Base-by-base conservation (phyloP, 2,888 invertebrate genomes). In the Criorhina ranunculi region DNA sequence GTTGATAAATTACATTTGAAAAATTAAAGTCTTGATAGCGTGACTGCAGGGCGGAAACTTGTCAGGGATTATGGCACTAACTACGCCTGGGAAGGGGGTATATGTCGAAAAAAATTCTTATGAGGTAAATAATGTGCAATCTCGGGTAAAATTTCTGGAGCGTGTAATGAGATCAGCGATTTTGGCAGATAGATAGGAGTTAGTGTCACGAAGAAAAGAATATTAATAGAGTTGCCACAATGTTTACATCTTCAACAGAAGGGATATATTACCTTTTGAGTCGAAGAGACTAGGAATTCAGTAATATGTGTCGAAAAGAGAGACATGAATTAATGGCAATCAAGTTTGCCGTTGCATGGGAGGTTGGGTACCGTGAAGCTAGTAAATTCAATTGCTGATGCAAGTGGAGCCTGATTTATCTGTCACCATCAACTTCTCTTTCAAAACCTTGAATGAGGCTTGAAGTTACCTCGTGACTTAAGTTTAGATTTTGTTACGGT, bases 1-100 rank as follows among this genome's bases (percentile, higher is more conserved):
- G 64, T 80, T 85, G 85, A 85, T 79, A 85, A 80, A 85, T 85
- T 75, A 75, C 83, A 67, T 37, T 35, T 67, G 49, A 67, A 73
- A 83, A 83, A 83, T 83, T 83, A 79, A 64, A 79, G 62, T 73
- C 81, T 67, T 62, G 40, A 81, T 35, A 62, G 53, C 60, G 44
- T 57, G 78, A 76, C 57, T 83, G 44, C 55, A 37, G 62, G 59
- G 57, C 40, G 44, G 70, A 67, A 78, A 40, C 59, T 62, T 79
- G 69, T 75, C 64, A 75, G 35, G 67, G 49, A 75, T 64, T 46
- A 69, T 79, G 73, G 55, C 57, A 57, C 53, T 33, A 51, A 40
- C 51, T 53, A 40, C 51, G 53, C 37, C 19, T 40, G 40, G 29
- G 17, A 24, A 35, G 9, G 9, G 29, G 9, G 46, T 5, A 44